phyloP scores from a whole-genome alignment of 2,888 invertebrate species.

The Parthenolecanium corni region DNA sequence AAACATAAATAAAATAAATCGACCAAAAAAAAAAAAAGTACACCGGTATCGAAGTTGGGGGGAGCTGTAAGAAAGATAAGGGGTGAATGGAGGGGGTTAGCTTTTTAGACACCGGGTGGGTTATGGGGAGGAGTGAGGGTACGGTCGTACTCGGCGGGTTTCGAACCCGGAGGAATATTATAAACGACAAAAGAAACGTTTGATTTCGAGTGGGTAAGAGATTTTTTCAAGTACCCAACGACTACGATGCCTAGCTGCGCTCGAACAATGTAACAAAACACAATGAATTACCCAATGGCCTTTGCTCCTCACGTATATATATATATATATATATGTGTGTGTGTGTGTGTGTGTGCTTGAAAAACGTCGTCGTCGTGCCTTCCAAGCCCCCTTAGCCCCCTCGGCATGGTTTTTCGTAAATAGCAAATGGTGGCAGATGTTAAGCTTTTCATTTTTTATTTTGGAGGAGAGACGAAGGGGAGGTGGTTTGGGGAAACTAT shows the following conservation, averaged over 20 bases:
- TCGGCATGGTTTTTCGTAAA: background rate
- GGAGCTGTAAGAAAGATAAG: too few relatives aligned
- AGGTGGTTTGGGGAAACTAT: too few relatives aligned
- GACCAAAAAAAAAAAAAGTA: too few relatives aligned
- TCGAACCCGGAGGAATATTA: conserved; percentile 1
- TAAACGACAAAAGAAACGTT: conserved; percentile 26
- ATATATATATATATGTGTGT: too few relatives aligned
- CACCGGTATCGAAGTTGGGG: too few relatives aligned
- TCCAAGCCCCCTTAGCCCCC: background rate
- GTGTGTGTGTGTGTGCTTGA: conserved; percentile 1
- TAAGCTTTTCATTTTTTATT: background rate
- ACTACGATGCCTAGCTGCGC: conserved; percentile 24
- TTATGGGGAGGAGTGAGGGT: background rate
- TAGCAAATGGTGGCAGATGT: conserved; percentile 24
- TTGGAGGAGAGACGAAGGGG: too few relatives aligned
- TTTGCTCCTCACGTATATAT: background rate
- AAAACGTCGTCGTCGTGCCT: conserved; percentile 15
- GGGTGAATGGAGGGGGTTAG: too few relatives aligned
- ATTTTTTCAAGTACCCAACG: conserved; percentile 27
- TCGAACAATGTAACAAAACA: conserved; percentile 27
- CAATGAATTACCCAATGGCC: conserved; percentile 28
- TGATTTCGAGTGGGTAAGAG: conserved; percentile 28
- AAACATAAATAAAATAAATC: too few relatives aligned
- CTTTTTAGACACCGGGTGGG: too few relatives aligned
- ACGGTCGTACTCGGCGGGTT: conserved; percentile 18